These are phyloP conservation scores for Gymnoscelis rufifasciata DNA, from an alignment of 2,888 invertebrate species.

Conservation along the genomic window DNA sequence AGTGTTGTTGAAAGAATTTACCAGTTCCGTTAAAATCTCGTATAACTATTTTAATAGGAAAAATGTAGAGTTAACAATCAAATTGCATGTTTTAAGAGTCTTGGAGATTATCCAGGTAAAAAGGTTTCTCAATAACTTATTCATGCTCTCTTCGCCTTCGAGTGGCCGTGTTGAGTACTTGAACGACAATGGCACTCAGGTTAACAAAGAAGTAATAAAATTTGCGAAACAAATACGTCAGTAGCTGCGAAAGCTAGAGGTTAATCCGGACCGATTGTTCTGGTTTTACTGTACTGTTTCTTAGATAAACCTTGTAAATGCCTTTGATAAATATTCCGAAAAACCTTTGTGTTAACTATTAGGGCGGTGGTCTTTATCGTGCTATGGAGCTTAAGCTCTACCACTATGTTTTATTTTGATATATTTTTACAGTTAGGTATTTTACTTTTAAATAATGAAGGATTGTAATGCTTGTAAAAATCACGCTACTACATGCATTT, in stretches of 20 bases:
- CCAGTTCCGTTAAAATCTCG: too few relatives aligned
- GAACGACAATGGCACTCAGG: conserved; percentile 21
- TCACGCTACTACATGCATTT: too few relatives aligned
- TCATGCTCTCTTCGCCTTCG: conserved; percentile 2
- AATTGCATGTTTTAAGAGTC: not conserved
- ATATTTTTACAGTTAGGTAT: too few relatives aligned
- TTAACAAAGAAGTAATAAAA: conserved; percentile 18
- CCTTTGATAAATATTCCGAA: conserved; percentile 9
- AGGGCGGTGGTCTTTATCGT: too few relatives aligned
- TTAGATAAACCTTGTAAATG: conserved; percentile 47
- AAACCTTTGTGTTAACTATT: not conserved
- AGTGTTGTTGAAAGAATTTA: not conserved
- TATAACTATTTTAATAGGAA: not conserved
- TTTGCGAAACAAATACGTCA: conserved; percentile 32
- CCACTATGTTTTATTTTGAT: too few relatives aligned
- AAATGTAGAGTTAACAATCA: conserved; percentile 1
- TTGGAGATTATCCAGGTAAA: not conserved
- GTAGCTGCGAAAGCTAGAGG: conserved; percentile 38
- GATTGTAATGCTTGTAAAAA: too few relatives aligned
- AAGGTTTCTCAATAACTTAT: conserved; percentile 2
- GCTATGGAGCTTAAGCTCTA: too few relatives aligned
- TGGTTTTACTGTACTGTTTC: conserved; percentile 43
- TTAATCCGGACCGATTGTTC: conserved; percentile 49
- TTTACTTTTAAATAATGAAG: too few relatives aligned
- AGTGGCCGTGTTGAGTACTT: conserved; percentile 5